A percentile compares a stretch with the other conserved stretches of the same genome.
Conservation (phyloP, 2,113 vertebrate genomes). For the Shinisaurus crocodilurus region DNA sequence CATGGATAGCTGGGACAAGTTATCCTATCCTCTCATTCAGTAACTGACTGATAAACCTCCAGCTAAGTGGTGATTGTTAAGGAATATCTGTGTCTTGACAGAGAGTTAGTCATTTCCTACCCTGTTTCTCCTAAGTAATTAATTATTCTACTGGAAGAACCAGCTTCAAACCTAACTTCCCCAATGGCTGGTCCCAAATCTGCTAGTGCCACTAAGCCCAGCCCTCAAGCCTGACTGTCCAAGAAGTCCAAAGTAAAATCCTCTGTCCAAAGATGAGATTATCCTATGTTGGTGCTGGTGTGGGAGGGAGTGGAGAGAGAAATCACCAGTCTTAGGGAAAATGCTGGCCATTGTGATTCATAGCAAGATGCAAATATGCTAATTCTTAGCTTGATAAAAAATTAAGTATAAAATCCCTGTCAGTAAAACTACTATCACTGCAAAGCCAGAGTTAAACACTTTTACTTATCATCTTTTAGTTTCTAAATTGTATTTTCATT, state of each 20-base stretch:
- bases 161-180: neutral
- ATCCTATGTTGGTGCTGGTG: too few species aligned
- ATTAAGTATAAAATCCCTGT: neutral
- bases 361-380: neutral
- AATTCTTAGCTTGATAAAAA: too few species aligned
- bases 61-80: neutral
- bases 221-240: too few species aligned
- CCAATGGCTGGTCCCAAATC: neutral
- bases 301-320: neutral
- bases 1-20: neutral
- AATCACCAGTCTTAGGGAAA: neutral
- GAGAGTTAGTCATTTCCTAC: neutral
- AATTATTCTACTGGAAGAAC: neutral
- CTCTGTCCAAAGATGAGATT: neutral
- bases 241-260: neutral
- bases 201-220: neutral
- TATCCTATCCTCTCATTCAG: neutral
- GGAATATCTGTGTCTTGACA: neutral
- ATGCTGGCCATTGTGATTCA: neutral
- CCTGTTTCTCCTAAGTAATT: neutral
- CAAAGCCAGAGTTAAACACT: neutral
- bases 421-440: neutral
- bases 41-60: neutral
- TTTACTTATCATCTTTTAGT: neutral
- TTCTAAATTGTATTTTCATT: neutral